Conservation (phyloP, 1,140 invertebrate genomes). For the Propsilocerus akamusi region DNA sequence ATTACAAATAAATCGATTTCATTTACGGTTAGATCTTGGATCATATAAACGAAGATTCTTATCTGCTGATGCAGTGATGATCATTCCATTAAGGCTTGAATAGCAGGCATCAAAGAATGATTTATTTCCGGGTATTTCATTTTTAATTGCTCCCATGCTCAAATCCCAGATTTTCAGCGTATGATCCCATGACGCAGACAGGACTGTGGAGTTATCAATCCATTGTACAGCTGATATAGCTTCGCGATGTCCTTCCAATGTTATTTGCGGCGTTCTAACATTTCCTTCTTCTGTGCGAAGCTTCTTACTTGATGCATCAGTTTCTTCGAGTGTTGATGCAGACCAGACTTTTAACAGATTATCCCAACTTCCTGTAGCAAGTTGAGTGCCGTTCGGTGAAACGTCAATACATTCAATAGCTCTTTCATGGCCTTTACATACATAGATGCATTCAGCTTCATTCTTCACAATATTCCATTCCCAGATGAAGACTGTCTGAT, state of each 20-base stretch:
- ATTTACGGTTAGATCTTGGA: conserved; percentile 62
- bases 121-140: conserved; percentile 73
- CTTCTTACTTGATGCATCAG: conserved; percentile 29
- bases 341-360: conserved; percentile 63
- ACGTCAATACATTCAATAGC: conserved; percentile 71
- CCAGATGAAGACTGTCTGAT: conserved; percentile 85
- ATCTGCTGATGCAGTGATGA: conserved; percentile 80
- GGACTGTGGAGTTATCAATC: conserved; percentile 52
- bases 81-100: conserved; percentile 49
- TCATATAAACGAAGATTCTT: conserved; percentile 81
- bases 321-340: conserved; percentile 28
- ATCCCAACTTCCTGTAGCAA: conserved; percentile 91
- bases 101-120: conserved; percentile 77
- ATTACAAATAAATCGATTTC: conserved; percentile 1
- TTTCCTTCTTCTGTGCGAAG: conserved; percentile 26
- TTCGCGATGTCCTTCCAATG: conserved; percentile 83
- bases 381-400: conserved; percentile 36
- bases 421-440: conserved; percentile 74
- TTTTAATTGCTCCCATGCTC: conserved; percentile 60
- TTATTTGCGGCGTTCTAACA: conserved; percentile 50
- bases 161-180: conserved; percentile 89
- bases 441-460: conserved; percentile 57
- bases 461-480: conserved; percentile 61
- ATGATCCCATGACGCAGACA: conserved; percentile 88
- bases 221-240: conserved; percentile 69